phyloP scores from a whole-genome alignment of 2,113 vertebrate genomes.

The Sylvietta virens region DNA sequence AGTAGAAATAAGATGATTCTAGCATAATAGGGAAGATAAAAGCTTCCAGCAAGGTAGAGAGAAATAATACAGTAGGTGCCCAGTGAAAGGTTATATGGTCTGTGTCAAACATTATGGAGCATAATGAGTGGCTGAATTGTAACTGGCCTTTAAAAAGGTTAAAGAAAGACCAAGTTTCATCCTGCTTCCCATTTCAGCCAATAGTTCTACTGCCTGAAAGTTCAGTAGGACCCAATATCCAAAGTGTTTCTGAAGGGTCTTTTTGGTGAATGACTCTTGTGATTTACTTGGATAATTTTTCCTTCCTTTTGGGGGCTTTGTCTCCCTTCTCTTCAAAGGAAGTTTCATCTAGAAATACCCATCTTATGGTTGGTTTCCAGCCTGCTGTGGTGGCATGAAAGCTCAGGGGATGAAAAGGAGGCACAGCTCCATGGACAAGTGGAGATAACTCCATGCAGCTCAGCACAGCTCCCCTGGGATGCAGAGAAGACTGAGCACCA shows the following conservation, averaged over 20 bases:
- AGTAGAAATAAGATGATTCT: not conserved
- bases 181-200: not conserved
- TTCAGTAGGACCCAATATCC: not conserved
- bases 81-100: not conserved
- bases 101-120: not conserved
- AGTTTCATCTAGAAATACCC: not conserved
- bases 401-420: not conserved
- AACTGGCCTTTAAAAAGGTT: not conserved
- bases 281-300: not conserved
- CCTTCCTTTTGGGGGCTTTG: not conserved
- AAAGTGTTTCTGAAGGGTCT: not conserved
- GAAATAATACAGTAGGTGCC: not conserved
- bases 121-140: not conserved
- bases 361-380: not conserved
- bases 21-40: not conserved
- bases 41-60: not conserved
- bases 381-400: not conserved
- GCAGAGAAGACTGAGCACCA: not conserved
- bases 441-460: not conserved
- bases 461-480: not conserved
- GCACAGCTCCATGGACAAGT: accelerated
- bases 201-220: not conserved
- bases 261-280: not conserved
- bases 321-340: not conserved
- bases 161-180: not conserved